Evolutionary conservation across 2,797 vertebrate species (phyloP).

Genomic region (Lophius americanus): DNA sequence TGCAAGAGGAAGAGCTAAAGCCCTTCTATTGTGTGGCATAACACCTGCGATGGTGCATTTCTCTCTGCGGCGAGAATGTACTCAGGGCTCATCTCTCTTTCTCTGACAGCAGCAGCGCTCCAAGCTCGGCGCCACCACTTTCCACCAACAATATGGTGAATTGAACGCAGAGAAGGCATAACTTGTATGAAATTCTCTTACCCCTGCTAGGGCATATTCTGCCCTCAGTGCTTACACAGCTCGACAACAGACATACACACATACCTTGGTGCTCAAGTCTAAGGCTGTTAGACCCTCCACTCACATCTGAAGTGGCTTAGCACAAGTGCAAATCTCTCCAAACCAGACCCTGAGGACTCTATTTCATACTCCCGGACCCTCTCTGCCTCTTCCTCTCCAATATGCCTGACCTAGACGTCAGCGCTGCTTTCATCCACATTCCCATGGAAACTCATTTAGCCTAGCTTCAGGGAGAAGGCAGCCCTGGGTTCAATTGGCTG

Average conservation of each 20-base stretch:
- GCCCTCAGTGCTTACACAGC: constrained; percentile 76
- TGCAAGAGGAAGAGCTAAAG: constrained; percentile 16
- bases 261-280: constrained; percentile 78
- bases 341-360: constrained; percentile 81
- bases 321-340: constrained; percentile 80
- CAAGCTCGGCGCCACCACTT: constrained; percentile 12
- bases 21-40: constrained; percentile 12
- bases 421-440: constrained; percentile 79
- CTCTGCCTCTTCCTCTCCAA: constrained; percentile 75
- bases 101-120: constrained; percentile 33
- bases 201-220: constrained; percentile 66
- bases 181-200: constrained; percentile 68
- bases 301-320: constrained; percentile 81
- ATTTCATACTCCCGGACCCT: constrained; percentile 77
- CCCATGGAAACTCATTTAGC: constrained; percentile 83
- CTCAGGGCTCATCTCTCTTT: constrained; percentile 30
- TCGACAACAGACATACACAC: constrained; percentile 79
- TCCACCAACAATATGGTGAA: constrained; percentile 64
- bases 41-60: constrained; percentile 25
- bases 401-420: constrained; percentile 80
- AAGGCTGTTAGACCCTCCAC: constrained; percentile 80
- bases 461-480: constrained; percentile 77
- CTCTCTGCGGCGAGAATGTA: constrained; percentile 15
- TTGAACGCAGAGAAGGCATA: constrained; percentile 61
- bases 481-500: constrained; percentile 81